Evolutionary conservation across 30 jellyfish, hydroid and myxozoan species (phyloP), one percentile per base, ranked within the genome.

Genomic region (Euphysa ruthae): DNA sequence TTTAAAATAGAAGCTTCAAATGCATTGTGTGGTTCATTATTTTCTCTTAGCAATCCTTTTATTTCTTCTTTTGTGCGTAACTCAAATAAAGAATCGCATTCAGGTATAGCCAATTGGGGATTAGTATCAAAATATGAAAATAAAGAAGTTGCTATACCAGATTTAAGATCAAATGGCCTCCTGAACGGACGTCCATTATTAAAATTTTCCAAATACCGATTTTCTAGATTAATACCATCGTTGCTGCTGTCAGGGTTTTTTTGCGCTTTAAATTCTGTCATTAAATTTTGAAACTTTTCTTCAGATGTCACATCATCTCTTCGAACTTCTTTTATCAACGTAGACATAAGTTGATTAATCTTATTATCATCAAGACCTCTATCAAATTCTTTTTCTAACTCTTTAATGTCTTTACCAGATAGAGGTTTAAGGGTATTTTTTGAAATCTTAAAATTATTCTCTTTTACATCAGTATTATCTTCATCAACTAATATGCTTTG

Each of bases 1-100:
- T 75, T 35, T 5, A 44, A 75, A 85, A 82, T 81, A 43, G 44
- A 43, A 15, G 34, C 92, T 26, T 90, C 95, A 82, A 90, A 82
- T 14, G 94, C 87, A 71, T 90, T 73, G 23, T 42, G 61, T 4
- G 98, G 98, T 3, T 21, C 18, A n/a, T n/a, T n/a, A 18, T 15
- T n/a, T 49, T 68, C 75, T 12, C 73, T 72, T 10, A 68, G 80
- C 3, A 68, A 30, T 20, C 28, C 25, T 15, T 10, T 4, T 3
- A 68, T 49, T 14, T 68, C 75, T 1, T 68, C 54, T 16, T 43
- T 46, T 34, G 51, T 30, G 10, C 49, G 46, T 28, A 10, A 21
- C 32, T 68, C 80, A 49, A 42, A 43, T 44, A 63, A 63, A 26
- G 65, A 63, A 34, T 33, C 14, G 2, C 8, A 32, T 1, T 63